Conservation (phyloP, 1,140 invertebrate genomes). For the Grapholita molesta region DNA sequence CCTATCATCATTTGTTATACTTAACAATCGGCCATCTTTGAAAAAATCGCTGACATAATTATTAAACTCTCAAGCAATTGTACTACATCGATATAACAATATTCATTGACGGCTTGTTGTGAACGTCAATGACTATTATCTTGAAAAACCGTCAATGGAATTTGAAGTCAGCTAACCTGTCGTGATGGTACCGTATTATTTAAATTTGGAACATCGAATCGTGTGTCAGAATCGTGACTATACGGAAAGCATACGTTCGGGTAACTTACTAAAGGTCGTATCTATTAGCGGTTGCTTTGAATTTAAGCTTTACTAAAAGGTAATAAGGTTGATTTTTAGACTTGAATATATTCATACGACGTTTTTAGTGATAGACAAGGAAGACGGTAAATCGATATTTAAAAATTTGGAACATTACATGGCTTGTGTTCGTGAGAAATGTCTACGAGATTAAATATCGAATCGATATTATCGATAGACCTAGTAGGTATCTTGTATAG, state of each 20-base stretch:
- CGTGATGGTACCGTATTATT: neutral
- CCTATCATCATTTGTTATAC: constrained; percentile 16
- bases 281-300: neutral
- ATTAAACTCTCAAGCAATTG: neutral
- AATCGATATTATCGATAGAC: too few species aligned
- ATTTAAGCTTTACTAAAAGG: neutral
- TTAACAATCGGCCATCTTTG: constrained; percentile 12
- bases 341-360: neutral
- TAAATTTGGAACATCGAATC: constrained; percentile 12
- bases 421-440: constrained; percentile 6
- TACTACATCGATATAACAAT: neutral
- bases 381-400: constrained; percentile 12
- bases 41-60: neutral
- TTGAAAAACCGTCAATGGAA: neutral
- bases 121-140: neutral
- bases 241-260: neutral
- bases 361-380: neutral
- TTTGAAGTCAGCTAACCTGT: neutral
- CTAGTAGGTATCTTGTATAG: too few species aligned
- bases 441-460: neutral
- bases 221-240: constrained; percentile 6
- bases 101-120: neutral
- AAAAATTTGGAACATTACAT: constrained; percentile 11
- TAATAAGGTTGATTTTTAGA: neutral
- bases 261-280: neutral